Evolutionary conservation across 2,113 vertebrate species (phyloP), one percentile per base, ranked within the genome.

Genomic region (Corydoras maculifer): DNA sequence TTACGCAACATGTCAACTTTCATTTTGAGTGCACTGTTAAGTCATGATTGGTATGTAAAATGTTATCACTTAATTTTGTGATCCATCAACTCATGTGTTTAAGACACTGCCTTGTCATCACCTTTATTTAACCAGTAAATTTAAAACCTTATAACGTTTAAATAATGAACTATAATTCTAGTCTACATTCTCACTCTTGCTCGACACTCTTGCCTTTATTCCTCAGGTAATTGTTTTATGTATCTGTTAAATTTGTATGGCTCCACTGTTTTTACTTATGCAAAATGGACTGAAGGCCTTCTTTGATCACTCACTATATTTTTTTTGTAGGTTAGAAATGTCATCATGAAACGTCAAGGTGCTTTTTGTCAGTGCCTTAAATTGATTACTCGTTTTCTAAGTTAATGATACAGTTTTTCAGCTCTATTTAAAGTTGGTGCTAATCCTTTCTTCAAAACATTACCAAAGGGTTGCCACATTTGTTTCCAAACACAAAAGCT

Each of bases 141-240:
- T 11, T 9, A 8, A 65, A 35, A 14, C 18, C 5, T 32, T 61
- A 10, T 43, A 53, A 1, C 51, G 2, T 57, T 7, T 86, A 79
- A 77, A 29, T 10, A 70, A 62, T 65, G 59, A 0, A 61, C 32
- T 11, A 77, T 49, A 67, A 69, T 73, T 62, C 18, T 55, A 64
- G 55, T 50, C 5, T 7, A n/a, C 59, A 29, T 15, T 72, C 74
- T 75, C 61, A 70, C 73, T 54, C 14, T 4, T 54, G n/a, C 77
- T 29, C 70, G 54, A 80, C 78, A 76, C 31, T 85, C 84, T 85
- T 89, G 85, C 87, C 86, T 87, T 78, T 83, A 81, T 85, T 83
- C 68, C 87, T 87, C 87, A 85, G 88, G 85, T 84, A 79, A 72
- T 66, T 70, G 35, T 43, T 43, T 53, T 53, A 53, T 12, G 51